Evolutionary conservation across 2,797 vertebrate genomes (phyloP).

Genomic region (Buceros bicornis): DNA sequence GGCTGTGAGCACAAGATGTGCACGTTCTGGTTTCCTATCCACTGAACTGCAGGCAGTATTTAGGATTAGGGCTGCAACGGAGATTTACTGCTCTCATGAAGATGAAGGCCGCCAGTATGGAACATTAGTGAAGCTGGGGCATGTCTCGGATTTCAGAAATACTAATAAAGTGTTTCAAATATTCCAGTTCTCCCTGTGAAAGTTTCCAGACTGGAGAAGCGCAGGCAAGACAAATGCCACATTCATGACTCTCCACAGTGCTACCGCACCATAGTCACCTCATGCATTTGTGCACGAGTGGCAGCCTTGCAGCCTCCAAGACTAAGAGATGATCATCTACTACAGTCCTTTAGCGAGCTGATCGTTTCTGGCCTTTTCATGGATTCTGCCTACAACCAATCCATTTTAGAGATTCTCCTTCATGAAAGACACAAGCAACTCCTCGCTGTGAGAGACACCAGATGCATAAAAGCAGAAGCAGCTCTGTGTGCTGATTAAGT

Average conservation of each 20-base stretch:
- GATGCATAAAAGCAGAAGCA: slow-evolving; percentile 13
- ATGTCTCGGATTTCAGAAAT: neutral
- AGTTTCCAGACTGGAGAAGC: neutral
- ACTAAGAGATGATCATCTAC: neutral
- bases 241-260: neutral
- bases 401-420: neutral
- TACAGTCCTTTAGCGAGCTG: neutral
- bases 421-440: neutral
- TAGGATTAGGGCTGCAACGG: neutral
- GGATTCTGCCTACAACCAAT: neutral
- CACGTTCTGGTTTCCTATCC: neutral
- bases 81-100: neutral
- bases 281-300: neutral
- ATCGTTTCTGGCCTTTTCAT: neutral
- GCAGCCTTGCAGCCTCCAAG: neutral
- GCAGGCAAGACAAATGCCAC: neutral
- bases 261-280: neutral
- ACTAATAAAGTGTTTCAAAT: neutral
- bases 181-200: neutral
- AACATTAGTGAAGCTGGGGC: neutral
- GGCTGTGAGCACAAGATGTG: neutral
- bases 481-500: neutral
- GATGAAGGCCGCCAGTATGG: neutral
- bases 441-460: neutral
- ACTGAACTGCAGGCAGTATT: neutral